phyloP scores from a whole-genome alignment of 2,113 vertebrate genomes.

The Nibea coibor region DNA sequence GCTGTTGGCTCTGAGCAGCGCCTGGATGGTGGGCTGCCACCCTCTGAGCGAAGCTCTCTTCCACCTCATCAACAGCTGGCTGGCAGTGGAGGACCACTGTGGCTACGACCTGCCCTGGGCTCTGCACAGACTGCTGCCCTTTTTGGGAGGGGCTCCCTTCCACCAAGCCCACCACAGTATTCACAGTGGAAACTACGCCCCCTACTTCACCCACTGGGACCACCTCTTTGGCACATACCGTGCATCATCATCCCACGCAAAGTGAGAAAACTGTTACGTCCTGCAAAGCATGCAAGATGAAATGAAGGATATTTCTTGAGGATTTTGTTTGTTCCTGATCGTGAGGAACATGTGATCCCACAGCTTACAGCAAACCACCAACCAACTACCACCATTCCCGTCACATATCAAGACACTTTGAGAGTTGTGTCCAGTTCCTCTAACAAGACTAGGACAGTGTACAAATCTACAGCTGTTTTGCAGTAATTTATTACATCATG shows the following conservation, averaged over 20 bases:
- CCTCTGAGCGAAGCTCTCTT: slow-evolving; percentile 82
- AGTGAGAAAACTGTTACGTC: neutral
- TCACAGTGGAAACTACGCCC: slow-evolving; percentile 80
- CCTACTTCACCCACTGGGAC: slow-evolving; percentile 87
- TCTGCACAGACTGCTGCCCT: slow-evolving; percentile 79
- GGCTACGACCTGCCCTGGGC: slow-evolving; percentile 85
- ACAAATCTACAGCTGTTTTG: neutral
- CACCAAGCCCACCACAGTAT: slow-evolving; percentile 82
- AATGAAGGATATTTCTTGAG: slow-evolving; percentile 12
- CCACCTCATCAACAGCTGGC: slow-evolving; percentile 85
- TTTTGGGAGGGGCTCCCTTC: slow-evolving; percentile 80
- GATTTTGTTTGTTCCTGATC: neutral
- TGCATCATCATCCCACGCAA: too few relatives aligned
- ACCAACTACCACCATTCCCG: neutral
- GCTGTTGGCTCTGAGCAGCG: slow-evolving; percentile 76
- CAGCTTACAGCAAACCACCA: neutral
- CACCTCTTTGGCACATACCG: slow-evolving; percentile 79
- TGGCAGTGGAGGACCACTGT: slow-evolving; percentile 87
- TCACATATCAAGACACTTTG: neutral
- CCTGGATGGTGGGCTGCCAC: slow-evolving; percentile 79
- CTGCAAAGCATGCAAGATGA: neutral
- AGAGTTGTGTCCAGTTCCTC: neutral
- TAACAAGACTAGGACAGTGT: neutral
- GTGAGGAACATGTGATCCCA: neutral
- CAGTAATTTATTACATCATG: too few relatives aligned